These are phyloP conservation scores for Tragelaphus eurycerus DNA, from an alignment of 2,797 vertebrate species.

Conservation along the genomic window DNA sequence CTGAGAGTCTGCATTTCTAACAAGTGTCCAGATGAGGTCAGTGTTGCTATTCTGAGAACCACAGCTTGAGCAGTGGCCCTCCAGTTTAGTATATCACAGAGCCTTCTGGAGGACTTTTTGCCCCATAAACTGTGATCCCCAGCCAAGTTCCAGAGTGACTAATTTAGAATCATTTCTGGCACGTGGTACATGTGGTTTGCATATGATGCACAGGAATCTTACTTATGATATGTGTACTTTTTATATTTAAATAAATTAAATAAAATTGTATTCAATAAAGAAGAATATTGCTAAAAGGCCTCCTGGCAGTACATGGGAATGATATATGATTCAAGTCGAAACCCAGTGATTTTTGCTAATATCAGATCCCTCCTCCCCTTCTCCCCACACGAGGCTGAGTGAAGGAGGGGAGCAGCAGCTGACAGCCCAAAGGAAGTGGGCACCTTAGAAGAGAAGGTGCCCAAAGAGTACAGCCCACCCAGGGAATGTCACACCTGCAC, in stretches of 20 bases:
- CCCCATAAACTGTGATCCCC: background rate
- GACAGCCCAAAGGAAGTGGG: background rate
- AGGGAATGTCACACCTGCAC: background rate
- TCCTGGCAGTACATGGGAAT: accelerated
- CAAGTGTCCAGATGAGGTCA: background rate
- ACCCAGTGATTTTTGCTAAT: background rate
- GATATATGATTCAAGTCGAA: background rate
- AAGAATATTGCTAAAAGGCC: background rate
- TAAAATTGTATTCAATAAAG: background rate
- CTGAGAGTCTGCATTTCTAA: background rate
- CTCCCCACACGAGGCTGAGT: background rate
- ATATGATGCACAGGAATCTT: background rate
- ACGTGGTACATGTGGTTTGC: background rate
- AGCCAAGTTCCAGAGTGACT: background rate
- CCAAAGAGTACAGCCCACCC: background rate
- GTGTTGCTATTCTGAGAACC: no score
- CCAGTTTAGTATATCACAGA: background rate
- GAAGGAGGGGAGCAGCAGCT: background rate
- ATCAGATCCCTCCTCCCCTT: no score
- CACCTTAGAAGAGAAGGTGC: background rate
- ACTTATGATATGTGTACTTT: background rate
- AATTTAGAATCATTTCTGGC: background rate
- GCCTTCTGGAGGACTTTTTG: background rate
- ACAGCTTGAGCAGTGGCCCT: accelerated
- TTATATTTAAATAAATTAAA: background rate